Conservation (phyloP, 2,113 vertebrate genomes). For the Amblyopsis rosae region DNA sequence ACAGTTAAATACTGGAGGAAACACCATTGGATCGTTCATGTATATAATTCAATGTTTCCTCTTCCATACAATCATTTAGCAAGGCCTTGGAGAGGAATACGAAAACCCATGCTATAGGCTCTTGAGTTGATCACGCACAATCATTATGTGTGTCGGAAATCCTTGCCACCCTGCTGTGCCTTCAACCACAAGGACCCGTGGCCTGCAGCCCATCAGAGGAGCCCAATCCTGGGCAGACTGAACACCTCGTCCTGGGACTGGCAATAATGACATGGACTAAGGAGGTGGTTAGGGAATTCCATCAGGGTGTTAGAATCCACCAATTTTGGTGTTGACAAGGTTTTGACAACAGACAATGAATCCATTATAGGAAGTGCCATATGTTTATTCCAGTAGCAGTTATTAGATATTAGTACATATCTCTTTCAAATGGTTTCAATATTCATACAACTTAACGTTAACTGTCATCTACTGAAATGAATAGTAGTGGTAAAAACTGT, state of each 20-base stretch:
- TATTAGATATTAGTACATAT: too few species aligned
- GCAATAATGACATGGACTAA: slow-evolving; percentile 8
- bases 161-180: slow-evolving; percentile 38
- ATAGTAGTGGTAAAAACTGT: too few species aligned
- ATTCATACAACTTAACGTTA: too few species aligned
- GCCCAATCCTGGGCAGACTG: slow-evolving; percentile 27
- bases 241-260: slow-evolving; percentile 38
- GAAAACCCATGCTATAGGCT: neutral
- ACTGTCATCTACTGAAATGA: too few species aligned
- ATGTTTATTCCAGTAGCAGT: too few species aligned
- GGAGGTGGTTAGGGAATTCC: neutral
- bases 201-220: slow-evolving; percentile 13
- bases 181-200: slow-evolving; percentile 32
- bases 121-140: slow-evolving; percentile 2
- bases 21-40: neutral
- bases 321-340: too few species aligned
- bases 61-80: neutral
- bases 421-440: too few species aligned
- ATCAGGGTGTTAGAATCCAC: slow-evolving; percentile 7
- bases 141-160: slow-evolving; percentile 41
- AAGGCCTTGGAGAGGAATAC: neutral
- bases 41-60: neutral
- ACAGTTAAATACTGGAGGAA: neutral
- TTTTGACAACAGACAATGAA: too few species aligned
- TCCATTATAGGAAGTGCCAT: too few species aligned